Conservation (phyloP, 1,140 invertebrate genomes). For the Sycophaga agraensis region DNA sequence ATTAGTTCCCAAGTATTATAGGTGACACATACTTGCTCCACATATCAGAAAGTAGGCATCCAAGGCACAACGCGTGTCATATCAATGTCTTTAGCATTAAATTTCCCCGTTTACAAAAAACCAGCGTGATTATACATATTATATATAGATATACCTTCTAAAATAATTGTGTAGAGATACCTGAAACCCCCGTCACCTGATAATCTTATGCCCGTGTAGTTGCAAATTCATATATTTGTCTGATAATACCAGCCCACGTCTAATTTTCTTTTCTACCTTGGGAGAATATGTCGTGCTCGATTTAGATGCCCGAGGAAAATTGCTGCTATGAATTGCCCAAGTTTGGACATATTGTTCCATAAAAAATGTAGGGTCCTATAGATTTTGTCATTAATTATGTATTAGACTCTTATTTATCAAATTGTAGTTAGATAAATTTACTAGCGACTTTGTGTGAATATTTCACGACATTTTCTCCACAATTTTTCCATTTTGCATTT, state of each 20-base stretch:
- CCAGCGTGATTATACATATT: constrained; percentile 25
- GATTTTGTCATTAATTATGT: too few species aligned
- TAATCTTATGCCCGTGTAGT: not conserved
- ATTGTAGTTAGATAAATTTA: not conserved
- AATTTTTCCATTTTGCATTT: constrained; percentile 10
- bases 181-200: not conserved
- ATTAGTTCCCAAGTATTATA: constrained; percentile 54
- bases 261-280: not conserved
- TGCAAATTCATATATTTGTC: not conserved
- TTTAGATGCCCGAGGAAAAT: too few species aligned
- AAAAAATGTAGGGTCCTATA: too few species aligned
- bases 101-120: constrained; percentile 24
- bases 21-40: constrained; percentile 44
- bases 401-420: too few species aligned
- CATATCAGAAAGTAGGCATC: constrained; percentile 55
- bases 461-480: not conserved
- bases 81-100: constrained; percentile 53
- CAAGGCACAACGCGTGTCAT: constrained; percentile 48
- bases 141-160: constrained; percentile 17
- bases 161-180: constrained; percentile 24
- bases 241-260: not conserved
- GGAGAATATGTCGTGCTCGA: not conserved
- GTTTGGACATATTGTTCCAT: not conserved
- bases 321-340: too few species aligned
- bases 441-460: not conserved